A percentile compares a stretch with the other conserved stretches of the same genome.
Evolutionary conservation across 1,140 invertebrate species (phyloP).

Genomic region (Glossosoma conforme): DNA sequence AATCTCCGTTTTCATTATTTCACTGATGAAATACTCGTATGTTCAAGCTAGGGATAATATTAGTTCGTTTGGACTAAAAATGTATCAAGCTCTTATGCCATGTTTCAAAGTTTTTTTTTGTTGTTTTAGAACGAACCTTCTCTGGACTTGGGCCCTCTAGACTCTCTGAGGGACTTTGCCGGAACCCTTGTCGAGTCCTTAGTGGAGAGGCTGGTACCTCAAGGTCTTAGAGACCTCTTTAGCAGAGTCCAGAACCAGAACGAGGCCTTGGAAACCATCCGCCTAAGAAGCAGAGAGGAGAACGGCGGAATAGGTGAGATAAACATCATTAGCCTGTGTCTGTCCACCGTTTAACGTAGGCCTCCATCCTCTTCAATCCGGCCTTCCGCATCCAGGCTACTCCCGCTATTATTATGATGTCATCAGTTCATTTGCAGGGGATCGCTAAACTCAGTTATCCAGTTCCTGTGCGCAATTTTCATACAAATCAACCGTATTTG

Average conservation of each 20-base stretch:
- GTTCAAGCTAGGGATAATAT: no score
- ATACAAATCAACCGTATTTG: no score
- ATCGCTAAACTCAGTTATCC: no score
- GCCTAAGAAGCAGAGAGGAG: constrained; percentile 45
- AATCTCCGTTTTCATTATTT: no score
- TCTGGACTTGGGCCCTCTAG: constrained; percentile 5
- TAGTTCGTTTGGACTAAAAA: no score
- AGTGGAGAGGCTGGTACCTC: constrained; percentile 43
- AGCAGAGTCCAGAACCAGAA: constrained; percentile 44
- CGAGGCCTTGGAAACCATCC: constrained; percentile 44
- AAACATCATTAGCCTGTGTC: no score
- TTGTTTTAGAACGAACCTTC: constrained; percentile 4
- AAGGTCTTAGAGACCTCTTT: constrained; percentile 42
- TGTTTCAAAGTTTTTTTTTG: neutral
- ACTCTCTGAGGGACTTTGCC: constrained; percentile 32
- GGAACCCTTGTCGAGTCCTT: constrained; percentile 46
- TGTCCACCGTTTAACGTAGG: neutral
- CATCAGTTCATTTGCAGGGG: no score
- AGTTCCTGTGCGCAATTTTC: no score
- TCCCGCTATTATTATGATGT: no score
- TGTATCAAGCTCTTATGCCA: neutral
- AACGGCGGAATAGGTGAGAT: constrained; percentile 50
- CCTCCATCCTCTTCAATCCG: neutral
- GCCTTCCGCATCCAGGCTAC: no score
- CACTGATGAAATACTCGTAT: no score